phyloP scores from a whole-genome alignment of 2,888 invertebrate genomes.

The Lithophane socia region DNA sequence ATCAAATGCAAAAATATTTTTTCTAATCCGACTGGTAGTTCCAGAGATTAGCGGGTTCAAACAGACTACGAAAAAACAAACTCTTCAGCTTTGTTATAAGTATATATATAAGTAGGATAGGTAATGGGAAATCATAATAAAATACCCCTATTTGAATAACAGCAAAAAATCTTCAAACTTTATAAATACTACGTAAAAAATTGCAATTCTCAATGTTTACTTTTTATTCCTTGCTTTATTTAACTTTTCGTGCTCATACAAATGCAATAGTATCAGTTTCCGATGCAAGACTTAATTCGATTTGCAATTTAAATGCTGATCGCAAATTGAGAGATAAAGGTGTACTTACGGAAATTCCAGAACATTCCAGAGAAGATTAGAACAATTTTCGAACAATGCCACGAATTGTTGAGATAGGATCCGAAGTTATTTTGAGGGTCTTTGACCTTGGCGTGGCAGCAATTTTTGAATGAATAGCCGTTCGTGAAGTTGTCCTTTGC shows the following conservation, averaged over 20 bases:
- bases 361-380: conserved; percentile 44
- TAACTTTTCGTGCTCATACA: neutral
- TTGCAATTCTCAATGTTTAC: neutral
- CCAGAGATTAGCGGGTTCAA: too few species aligned
- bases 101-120: too few species aligned
- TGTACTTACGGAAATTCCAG: conserved; percentile 24
- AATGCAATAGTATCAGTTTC: conserved; percentile 20
- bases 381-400: conserved; percentile 40
- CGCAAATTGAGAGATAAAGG: conserved; percentile 32
- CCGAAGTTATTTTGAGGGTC: conserved; percentile 22
- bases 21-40: too few species aligned
- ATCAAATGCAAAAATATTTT: too few species aligned
- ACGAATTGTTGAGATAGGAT: conserved; percentile 22
- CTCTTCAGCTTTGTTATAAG: too few species aligned
- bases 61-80: too few species aligned
- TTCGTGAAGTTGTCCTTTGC: too few species aligned
- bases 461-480: neutral
- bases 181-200: neutral
- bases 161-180: neutral
- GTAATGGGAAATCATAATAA: neutral
- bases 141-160: neutral
- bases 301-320: conserved; percentile 50
- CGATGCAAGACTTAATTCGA: conserved; percentile 32
- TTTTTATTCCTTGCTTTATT: neutral
- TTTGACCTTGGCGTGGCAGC: conserved; percentile 9